Base-by-base conservation (phyloP, 2,888 invertebrate genomes). In the Calliopum simillimum region DNA sequence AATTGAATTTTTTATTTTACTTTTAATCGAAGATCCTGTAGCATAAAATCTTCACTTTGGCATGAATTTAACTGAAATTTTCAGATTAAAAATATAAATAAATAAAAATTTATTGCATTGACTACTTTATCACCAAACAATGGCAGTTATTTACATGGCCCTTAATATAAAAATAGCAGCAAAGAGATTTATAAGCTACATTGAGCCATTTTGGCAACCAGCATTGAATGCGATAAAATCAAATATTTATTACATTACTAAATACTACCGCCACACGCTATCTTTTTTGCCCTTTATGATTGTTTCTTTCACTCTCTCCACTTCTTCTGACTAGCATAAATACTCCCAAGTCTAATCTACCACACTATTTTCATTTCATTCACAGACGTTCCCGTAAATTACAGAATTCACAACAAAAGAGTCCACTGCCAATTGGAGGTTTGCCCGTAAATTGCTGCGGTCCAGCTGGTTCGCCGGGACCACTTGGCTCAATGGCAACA, bases 381-480 rank as follows among this genome's bases (percentile, higher is more conserved):
- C n/a, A 12, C 73, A 90, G 94, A 74, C 89, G 94, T 71, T 92
- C 94, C 11, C 89, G 93, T 76, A 94, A 94, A 82, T 88, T 94
- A 76, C 94, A 94, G 84, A 84, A 80, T 79, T 90, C 91, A 80
- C 91, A 92, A 78, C 89, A 90, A 76, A 91, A 91, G 83, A 88
- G 88, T 79, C 91, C 91, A 56, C 85, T 91, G 75, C 91, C 91
- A 65, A 90, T 91, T 75, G 90, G 92, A 74, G 93, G 94, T 76
- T 86, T 94, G 79, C 93, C 94, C 43, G 93, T 93, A 73, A 92
- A 93, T 78, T 94, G 94, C 86, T 94, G 94, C 85, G 90, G 93
- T 69, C 92, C 92, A 75, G 91, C 93, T 44, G 92, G 93, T 70
- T 93, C 93, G 83, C 94, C 94, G 66, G 94, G 94, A 79, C 94